Conservation (phyloP, 2,888 invertebrate genomes). For the Agrotis puta region DNA sequence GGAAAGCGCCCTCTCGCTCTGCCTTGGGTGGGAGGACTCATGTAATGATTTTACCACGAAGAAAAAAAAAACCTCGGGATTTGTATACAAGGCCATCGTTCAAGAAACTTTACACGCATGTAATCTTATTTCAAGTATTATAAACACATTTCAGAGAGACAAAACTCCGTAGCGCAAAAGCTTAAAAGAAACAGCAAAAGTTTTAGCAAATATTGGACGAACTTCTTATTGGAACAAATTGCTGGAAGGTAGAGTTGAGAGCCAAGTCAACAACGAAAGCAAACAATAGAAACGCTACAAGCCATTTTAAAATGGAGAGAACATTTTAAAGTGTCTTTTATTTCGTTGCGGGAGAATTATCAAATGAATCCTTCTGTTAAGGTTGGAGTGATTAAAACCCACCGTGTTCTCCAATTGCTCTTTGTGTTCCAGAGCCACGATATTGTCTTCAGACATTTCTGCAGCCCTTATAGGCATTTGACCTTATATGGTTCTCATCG, state of each 20-base stretch:
- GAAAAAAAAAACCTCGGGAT: too few relatives aligned
- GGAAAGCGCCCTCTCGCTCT: too few relatives aligned
- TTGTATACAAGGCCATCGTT: neutral
- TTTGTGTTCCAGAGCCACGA: too few relatives aligned
- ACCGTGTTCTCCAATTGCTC: too few relatives aligned
- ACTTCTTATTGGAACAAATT: conserved; percentile 30
- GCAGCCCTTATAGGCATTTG: too few relatives aligned
- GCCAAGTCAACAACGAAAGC: conserved; percentile 33
- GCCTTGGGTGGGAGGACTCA: too few relatives aligned
- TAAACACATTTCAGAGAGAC: conserved; percentile 15
- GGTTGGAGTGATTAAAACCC: too few relatives aligned
- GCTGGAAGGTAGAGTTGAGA: conserved; percentile 32
- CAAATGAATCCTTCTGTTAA: too few relatives aligned
- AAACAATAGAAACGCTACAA: conserved; percentile 14
- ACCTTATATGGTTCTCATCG: too few relatives aligned
- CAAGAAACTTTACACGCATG: neutral
- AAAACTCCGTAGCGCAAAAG: neutral
- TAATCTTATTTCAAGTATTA: neutral
- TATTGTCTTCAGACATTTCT: too few relatives aligned
- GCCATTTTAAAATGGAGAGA: conserved; percentile 14
- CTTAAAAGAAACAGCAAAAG: conserved; percentile 15
- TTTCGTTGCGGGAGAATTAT: too few relatives aligned
- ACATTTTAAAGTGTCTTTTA: conserved; percentile 3
- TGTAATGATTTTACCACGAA: too few relatives aligned
- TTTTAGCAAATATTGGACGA: conserved; percentile 36